phyloP scores from a whole-genome alignment of 2,113 vertebrate genomes.

The Ptilorrhoa leucosticta region DNA sequence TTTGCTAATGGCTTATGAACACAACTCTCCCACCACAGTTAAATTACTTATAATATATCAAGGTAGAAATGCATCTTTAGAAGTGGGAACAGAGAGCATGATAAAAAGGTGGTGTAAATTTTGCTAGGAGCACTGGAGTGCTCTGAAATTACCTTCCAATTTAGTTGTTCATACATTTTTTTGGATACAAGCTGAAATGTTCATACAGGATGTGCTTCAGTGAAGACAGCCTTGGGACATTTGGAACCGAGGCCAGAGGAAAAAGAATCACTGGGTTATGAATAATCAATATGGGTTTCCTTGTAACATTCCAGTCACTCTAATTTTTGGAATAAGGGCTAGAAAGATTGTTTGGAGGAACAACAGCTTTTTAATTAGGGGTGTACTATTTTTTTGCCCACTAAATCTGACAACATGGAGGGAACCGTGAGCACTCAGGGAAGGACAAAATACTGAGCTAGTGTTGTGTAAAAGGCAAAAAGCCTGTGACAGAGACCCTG shows the following conservation, averaged over 20 bases:
- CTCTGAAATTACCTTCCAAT: neutral
- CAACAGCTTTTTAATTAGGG: neutral
- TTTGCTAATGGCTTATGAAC: neutral
- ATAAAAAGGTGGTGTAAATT: neutral
- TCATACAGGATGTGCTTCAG: neutral
- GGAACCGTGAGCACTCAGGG: accelerated
- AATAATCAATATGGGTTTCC: neutral
- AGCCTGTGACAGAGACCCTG: neutral
- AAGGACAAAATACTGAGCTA: neutral
- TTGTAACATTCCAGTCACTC: neutral
- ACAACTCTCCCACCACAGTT: neutral
- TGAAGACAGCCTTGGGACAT: neutral
- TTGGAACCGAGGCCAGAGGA: neutral
- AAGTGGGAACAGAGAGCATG: accelerated
- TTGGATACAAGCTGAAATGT: neutral
- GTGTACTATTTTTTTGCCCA: neutral
- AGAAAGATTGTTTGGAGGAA: neutral
- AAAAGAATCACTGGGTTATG: neutral
- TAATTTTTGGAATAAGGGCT: neutral
- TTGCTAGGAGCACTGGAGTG: neutral
- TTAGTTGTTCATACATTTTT: neutral
- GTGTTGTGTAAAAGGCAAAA: neutral
- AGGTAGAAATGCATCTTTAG: neutral
- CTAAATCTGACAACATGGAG: neutral
- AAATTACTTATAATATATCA: neutral